Percentiles rank a stretch among this genome's conserved stretches.
These are phyloP conservation scores for Xiphias gladius DNA, from an alignment of 2,113 vertebrate genomes.

Conservation along the genomic window DNA sequence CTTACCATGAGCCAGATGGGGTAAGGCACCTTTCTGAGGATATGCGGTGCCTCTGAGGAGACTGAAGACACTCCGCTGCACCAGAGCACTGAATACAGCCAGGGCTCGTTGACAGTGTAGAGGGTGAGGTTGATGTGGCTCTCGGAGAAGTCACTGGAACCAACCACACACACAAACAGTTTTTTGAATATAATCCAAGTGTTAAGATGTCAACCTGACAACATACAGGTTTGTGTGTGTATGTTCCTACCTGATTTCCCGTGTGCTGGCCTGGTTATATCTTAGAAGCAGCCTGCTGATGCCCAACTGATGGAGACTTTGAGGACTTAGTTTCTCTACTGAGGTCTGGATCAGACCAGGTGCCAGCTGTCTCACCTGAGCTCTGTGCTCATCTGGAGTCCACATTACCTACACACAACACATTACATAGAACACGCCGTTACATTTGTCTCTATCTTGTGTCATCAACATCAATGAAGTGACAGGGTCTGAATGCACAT, in stretches of 20 bases:
- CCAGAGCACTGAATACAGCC: slow-evolving; percentile 97
- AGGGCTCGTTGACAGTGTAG: slow-evolving; percentile 92
- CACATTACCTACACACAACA: slow-evolving; percentile 90
- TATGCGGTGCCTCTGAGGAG: slow-evolving; percentile 90
- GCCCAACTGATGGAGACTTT: slow-evolving; percentile 82
- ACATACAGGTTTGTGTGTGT: not conserved
- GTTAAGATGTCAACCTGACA: not conserved
- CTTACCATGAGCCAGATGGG: slow-evolving; percentile 96
- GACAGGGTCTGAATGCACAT: not conserved
- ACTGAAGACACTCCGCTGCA: slow-evolving; percentile 90
- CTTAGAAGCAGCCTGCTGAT: slow-evolving; percentile 90
- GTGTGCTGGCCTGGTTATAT: slow-evolving; percentile 89
- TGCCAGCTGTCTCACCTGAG: slow-evolving; percentile 85
- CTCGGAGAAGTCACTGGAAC: slow-evolving; percentile 85
- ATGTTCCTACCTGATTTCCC: slow-evolving; percentile 88
- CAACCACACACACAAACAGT: not conserved
- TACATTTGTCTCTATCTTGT: not conserved
- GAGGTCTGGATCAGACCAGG: slow-evolving; percentile 92
- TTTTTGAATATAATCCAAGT: not conserved
- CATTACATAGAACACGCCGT: not conserved
- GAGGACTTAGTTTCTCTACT: slow-evolving; percentile 79
- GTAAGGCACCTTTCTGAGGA: slow-evolving; percentile 91
- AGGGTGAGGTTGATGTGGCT: slow-evolving; percentile 91
- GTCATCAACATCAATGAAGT: not conserved
- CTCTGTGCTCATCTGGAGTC: slow-evolving; percentile 86